phyloP scores from a whole-genome alignment of 2,113 vertebrate species.

The Pelmatolapia mariae region DNA sequence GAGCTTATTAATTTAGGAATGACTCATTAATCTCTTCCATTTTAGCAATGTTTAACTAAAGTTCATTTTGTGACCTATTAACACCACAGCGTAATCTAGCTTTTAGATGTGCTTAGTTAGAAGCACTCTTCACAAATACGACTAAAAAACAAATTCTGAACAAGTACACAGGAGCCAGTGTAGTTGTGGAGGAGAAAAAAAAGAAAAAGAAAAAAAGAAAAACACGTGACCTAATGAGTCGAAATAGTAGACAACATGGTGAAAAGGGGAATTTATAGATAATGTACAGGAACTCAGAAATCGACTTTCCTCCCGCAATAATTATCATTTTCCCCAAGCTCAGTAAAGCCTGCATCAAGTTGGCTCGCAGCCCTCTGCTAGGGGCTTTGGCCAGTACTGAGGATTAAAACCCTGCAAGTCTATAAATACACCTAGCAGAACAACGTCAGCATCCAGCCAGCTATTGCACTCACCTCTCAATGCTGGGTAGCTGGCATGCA shows the following conservation, averaged over 20 bases:
- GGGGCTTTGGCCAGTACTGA: slow-evolving; percentile 61
- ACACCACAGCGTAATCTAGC: background rate
- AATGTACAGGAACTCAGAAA: slow-evolving; percentile 28
- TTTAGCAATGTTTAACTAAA: background rate
- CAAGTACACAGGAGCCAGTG: background rate
- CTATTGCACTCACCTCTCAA: slow-evolving; percentile 49
- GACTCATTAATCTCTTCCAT: background rate
- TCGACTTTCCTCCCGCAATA: slow-evolving; percentile 12
- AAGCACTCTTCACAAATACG: background rate
- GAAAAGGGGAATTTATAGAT: background rate
- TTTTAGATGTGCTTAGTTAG: background rate
- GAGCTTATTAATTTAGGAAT: background rate
- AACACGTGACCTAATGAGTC: background rate
- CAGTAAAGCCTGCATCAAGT: slow-evolving; percentile 49
- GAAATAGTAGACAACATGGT: background rate
- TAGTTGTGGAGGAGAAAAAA: background rate
- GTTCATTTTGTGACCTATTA: background rate
- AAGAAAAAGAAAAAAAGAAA: background rate
- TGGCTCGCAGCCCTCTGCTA: slow-evolving; percentile 52
- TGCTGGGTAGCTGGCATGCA: slow-evolving; percentile 18
- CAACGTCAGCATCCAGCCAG: slow-evolving; percentile 47
- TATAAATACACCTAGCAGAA: slow-evolving; percentile 66
- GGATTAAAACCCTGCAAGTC: slow-evolving; percentile 66
- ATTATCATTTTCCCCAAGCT: slow-evolving; percentile 38
- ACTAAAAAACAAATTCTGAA: background rate